Conservation (phyloP, 1,140 invertebrate genomes). For the Cyclina sinensis region DNA sequence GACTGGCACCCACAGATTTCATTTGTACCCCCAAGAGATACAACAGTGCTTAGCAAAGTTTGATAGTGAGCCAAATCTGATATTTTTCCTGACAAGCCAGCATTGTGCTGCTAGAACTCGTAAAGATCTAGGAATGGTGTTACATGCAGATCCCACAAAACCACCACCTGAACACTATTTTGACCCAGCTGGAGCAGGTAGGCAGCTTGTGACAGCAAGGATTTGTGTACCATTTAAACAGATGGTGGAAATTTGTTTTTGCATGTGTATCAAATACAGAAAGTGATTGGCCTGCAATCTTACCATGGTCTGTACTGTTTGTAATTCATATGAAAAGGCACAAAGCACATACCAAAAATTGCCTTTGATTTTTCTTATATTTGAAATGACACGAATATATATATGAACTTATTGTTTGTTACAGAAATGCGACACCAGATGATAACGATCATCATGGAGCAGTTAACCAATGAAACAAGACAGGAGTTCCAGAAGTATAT, state of each 20-base stretch:
- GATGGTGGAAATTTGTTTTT: too few species aligned
- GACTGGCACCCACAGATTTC: conserved; percentile 72
- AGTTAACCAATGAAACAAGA: conserved; percentile 90
- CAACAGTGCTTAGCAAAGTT: conserved; percentile 89
- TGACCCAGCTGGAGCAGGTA: conserved; percentile 90
- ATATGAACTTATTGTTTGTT: too few species aligned
- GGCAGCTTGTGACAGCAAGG: too few species aligned
- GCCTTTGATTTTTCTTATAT: too few species aligned
- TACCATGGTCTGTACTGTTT: too few species aligned
- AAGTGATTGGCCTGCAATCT: too few species aligned
- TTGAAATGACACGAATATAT: too few species aligned
- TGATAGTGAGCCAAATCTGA: conserved; percentile 89
- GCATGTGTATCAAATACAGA: too few species aligned
- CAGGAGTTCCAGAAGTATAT: conserved; percentile 90
- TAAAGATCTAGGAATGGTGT: conserved; percentile 90
- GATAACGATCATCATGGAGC: conserved; percentile 92
- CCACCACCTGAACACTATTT: conserved; percentile 87
- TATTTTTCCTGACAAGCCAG: conserved; percentile 92
- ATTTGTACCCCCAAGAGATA: conserved; percentile 77
- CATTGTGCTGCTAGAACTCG: conserved; percentile 90
- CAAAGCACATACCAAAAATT: not conserved
- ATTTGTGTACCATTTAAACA: too few species aligned
- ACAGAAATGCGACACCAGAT: conserved; percentile 91
- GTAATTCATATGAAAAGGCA: not conserved
- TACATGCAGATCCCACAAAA: conserved; percentile 71